Percentiles rank a stretch among this genome's conserved stretches.
Evolutionary conservation across 2,888 invertebrate species (phyloP).

Genomic region (Brenthis ino): DNA sequence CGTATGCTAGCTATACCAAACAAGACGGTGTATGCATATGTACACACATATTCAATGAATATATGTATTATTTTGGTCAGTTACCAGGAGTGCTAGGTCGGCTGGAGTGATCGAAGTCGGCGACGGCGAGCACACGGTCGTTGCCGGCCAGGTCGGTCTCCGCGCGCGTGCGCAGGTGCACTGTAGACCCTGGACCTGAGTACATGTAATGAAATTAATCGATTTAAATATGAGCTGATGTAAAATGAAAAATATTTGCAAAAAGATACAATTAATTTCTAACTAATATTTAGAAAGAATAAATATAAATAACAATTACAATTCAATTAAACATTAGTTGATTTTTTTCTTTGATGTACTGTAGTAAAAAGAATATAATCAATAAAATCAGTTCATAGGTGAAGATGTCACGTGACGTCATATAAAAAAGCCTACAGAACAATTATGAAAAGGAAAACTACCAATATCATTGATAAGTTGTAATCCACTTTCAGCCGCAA

Average conservation of each 20-base stretch:
- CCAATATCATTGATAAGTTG: conserved; percentile 85
- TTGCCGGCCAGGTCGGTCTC: conserved; percentile 73
- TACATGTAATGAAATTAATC: not conserved
- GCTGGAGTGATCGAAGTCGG: conserved; percentile 84
- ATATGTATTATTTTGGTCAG: not conserved
- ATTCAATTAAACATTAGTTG: too few relatives aligned
- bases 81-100: conserved; percentile 83
- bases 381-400: too few relatives aligned
- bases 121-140: conserved; percentile 80
- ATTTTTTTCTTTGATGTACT: too few relatives aligned
- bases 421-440: not conserved
- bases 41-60: too few relatives aligned
- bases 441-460: conserved; percentile 36
- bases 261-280: too few relatives aligned
- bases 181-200: conserved; percentile 80
- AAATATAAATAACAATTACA: too few relatives aligned
- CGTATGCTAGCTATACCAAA: too few relatives aligned
- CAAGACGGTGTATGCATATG: too few relatives aligned
- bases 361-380: not conserved
- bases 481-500: conserved; percentile 53
- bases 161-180: conserved; percentile 78
- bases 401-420: too few relatives aligned
- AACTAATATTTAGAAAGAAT: too few relatives aligned
- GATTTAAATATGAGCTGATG: not conserved
- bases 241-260: too few relatives aligned